Conservation (phyloP, 35 echinoderm and acorn worm genomes). For the Hemicentrotus pulcherrimus region DNA sequence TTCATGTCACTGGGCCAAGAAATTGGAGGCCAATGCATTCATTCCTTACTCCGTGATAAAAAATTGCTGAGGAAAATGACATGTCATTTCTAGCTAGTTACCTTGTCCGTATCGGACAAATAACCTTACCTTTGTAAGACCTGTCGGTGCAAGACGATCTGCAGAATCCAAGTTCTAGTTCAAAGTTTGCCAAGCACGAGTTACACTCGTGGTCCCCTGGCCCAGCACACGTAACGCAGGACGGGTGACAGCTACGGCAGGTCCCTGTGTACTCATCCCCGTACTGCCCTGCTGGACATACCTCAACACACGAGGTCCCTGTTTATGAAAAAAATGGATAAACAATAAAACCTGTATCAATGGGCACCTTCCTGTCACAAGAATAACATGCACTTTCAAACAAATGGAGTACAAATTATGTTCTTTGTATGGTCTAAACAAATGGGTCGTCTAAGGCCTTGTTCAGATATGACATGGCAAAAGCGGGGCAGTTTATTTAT, state of each 20-base stretch:
- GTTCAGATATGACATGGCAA: too few species aligned
- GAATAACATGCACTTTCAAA: background rate
- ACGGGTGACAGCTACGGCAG: constrained; percentile 17
- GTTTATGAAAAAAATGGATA: background rate
- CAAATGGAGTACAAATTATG: background rate
- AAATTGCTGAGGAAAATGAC: too few species aligned
- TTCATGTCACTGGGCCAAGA: too few species aligned
- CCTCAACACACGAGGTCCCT: constrained; percentile 1
- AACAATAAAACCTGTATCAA: background rate
- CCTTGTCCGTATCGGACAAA: background rate
- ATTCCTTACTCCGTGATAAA: too few species aligned
- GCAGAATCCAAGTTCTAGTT: constrained; percentile 16
- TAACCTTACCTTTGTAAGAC: background rate
- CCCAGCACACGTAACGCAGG: constrained; percentile 54
- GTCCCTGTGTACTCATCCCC: constrained; percentile 19
- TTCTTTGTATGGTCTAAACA: too few species aligned
- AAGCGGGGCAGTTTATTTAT: too few species aligned
- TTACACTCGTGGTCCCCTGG: constrained; percentile 38
- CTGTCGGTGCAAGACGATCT: background rate
- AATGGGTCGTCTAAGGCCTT: too few species aligned
- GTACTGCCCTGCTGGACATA: background rate
- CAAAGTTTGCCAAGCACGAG: background rate
- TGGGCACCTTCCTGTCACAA: background rate
- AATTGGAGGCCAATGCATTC: too few species aligned
- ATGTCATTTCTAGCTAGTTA: too few species aligned